These are phyloP conservation scores for Pararge aegeria DNA, from an alignment of 1,140 invertebrate genomes.

Conservation along the genomic window DNA sequence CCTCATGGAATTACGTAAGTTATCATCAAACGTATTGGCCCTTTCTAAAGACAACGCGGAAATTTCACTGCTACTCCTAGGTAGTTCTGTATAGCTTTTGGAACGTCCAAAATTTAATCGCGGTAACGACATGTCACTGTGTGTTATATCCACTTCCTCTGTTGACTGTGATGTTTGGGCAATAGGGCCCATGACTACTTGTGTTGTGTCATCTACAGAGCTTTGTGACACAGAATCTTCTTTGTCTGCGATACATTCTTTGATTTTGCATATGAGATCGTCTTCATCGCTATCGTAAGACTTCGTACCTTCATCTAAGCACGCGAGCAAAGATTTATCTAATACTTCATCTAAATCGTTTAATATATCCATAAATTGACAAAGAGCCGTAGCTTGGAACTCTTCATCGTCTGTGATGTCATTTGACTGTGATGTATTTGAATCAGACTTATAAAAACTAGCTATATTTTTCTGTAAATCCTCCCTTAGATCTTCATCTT, in stretches of 20 bases:
- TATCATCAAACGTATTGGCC: constrained; percentile 52
- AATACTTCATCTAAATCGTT: constrained; percentile 77
- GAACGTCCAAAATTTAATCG: constrained; percentile 50
- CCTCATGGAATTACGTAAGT: constrained; percentile 68
- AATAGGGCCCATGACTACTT: constrained; percentile 53
- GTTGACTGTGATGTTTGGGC: constrained; percentile 36
- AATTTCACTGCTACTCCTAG: constrained; percentile 43
- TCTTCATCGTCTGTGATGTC: constrained; percentile 70
- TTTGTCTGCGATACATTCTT: constrained; percentile 52
- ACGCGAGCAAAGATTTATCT: constrained; percentile 71
- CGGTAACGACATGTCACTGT: constrained; percentile 33
- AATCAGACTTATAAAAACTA: constrained; percentile 70
- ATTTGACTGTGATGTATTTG: constrained; percentile 65
- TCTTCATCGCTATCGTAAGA: constrained; percentile 66
- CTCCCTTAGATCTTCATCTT: constrained; percentile 66
- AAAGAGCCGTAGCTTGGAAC: constrained; percentile 71
- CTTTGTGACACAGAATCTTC: constrained; percentile 46
- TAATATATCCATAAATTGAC: constrained; percentile 78
- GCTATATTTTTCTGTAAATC: constrained; percentile 69
- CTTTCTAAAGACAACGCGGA: constrained; percentile 48
- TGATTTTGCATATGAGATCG: constrained; percentile 68
- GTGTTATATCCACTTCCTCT: constrained; percentile 41
- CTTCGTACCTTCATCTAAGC: constrained; percentile 60
- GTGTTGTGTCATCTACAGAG: constrained; percentile 66
- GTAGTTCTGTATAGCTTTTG: constrained; percentile 65